Evolutionary conservation across 2,113 vertebrate genomes (phyloP).

Genomic region (Mirza zaza): DNA sequence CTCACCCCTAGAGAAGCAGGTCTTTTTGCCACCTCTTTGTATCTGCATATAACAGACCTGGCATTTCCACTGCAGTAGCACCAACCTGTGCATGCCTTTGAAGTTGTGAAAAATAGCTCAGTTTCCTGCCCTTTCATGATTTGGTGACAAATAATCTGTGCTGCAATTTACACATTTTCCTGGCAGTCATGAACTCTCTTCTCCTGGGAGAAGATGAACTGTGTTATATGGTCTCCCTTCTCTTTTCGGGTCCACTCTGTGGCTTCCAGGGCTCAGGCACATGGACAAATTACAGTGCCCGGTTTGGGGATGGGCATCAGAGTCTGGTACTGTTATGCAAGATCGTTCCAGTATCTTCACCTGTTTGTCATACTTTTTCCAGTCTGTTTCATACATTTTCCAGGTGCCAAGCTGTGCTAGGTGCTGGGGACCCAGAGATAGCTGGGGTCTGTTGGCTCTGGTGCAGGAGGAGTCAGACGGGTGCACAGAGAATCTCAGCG

Average conservation of each 20-base stretch:
- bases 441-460: not conserved
- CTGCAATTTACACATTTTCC: constrained; percentile 40
- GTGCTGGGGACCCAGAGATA: not conserved
- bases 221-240: not conserved
- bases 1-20: not conserved
- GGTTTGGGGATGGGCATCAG: not conserved
- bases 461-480: not conserved
- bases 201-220: not conserved
- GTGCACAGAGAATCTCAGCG: not conserved
- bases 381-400: not conserved
- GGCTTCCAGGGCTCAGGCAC: not conserved
- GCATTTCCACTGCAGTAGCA: not conserved
- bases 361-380: not conserved
- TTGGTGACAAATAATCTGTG: constrained; percentile 42
- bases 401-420: not conserved
- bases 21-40: not conserved
- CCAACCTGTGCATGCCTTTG: not conserved
- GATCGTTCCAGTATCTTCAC: not conserved
- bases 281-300: not conserved
- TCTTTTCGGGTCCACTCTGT: not conserved
- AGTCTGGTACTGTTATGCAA: not conserved
- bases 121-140: constrained; percentile 48
- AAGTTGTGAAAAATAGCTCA: not conserved
- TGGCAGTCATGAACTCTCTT: constrained; percentile 32
- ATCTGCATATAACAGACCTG: not conserved